A percentile compares a stretch with the other conserved stretches of the same genome.
Evolutionary conservation across 2,888 invertebrate genomes (phyloP).

Genomic region (Callyntrura sp.): DNA sequence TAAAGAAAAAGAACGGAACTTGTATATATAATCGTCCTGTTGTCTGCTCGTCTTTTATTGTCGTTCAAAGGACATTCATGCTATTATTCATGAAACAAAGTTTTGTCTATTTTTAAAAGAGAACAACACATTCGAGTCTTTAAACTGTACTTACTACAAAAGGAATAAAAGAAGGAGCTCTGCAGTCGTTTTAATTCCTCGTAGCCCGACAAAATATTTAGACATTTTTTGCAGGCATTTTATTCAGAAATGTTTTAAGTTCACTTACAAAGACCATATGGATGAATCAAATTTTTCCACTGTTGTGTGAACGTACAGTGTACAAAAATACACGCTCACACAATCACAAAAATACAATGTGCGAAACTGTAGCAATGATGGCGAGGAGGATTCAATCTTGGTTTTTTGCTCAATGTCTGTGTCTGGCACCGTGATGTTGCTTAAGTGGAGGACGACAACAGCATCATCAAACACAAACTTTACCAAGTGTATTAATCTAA

Average conservation of each 20-base stretch:
- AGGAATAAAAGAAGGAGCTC: neutral
- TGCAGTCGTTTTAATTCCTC: neutral
- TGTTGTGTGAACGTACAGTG: neutral
- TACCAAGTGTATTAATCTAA: neutral
- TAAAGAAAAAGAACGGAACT: no score
- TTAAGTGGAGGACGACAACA: constrained; percentile 12
- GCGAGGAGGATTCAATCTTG: constrained; percentile 53
- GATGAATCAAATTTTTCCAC: constrained; percentile 15
- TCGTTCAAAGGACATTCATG: no score
- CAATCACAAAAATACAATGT: constrained; percentile 49
- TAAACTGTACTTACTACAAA: no score
- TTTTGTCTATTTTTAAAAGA: no score
- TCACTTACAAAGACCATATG: constrained; percentile 50
- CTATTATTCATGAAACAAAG: no score
- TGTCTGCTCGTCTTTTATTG: no score
- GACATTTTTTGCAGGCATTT: neutral
- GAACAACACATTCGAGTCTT: no score
- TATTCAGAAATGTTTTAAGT: neutral
- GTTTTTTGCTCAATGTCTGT: constrained; percentile 38
- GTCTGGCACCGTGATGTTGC: constrained; percentile 43
- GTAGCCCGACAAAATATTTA: neutral
- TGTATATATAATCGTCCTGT: no score
- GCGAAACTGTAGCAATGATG: constrained; percentile 50
- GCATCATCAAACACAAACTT: neutral
- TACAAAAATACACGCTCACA: constrained; percentile 1